Base-by-base conservation (phyloP, 2,888 invertebrate genomes). In the Ichneumoninae sp. region DNA sequence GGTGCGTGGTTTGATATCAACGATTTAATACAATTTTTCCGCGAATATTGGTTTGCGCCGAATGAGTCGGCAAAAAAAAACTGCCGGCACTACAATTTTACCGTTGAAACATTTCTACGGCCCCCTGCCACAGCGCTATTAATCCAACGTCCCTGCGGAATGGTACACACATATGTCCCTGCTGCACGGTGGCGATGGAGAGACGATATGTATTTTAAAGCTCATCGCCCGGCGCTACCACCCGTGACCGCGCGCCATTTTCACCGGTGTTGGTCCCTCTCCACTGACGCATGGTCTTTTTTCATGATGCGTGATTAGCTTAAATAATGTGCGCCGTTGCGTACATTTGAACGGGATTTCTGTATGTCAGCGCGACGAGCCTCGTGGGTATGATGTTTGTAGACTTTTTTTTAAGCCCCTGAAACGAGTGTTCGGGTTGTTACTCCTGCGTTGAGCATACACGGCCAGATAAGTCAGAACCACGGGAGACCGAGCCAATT, bases 141-240 rank as follows among this genome's bases (percentile, higher is more conserved):
- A 65, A 83, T 71, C 75, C 47, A 66, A 57, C 54, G 57, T 79
- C 54, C 66, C 65, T 36, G 54, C 54, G 19, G 44, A 52, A 60
- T 1, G 70, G 44, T 26, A 36, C 63, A 71, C n/a, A 26, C 44
- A 74, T 8, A 6, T 19, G 4, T 30, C 44, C 44, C 63, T 6
- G 8, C n/a, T 33, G 54, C 54, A 44, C 60, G 16, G 26, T 63
- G 60, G n/a, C 50, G 36, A 22, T 57, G 66, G 10, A 22, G 66
- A 78, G 50, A 8, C 57, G 79, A 83, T 83, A 71, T 83, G 79
- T 80, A 80, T 71, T 83, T 80, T 71, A 57, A 83, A 80, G 83
- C 83, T 71, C 47, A 63, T 44, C 65, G 69, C 54, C 54, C 54
- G 50, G 33, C 52, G 10, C 8, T 36, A 60, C 19, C 50, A 36